Percentiles rank a stretch among this genome's conserved stretches.
Conservation (phyloP, 2,888 invertebrate genomes). For the Diarsia dahlii region DNA sequence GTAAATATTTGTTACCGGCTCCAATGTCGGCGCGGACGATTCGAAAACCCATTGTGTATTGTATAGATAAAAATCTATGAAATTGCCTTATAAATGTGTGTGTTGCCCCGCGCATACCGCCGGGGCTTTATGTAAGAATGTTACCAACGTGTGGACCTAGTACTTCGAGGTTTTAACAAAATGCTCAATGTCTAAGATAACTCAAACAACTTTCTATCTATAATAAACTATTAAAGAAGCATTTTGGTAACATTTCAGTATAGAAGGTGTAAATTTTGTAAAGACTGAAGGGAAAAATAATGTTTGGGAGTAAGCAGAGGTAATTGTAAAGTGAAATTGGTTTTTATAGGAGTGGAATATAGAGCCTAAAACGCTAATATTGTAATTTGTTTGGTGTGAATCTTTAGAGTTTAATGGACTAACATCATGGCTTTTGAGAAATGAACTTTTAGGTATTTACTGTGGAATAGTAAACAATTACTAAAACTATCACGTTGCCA, state of each 20-base stretch:
- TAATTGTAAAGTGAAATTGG: slow-evolving; percentile 71
- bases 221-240: slow-evolving; percentile 30
- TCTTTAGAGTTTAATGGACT: slow-evolving; percentile 38
- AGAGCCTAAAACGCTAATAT: slow-evolving; percentile 68
- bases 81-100: slow-evolving; percentile 82
- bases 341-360: slow-evolving; percentile 72
- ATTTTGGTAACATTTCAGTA: slow-evolving; percentile 55
- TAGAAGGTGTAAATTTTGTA: slow-evolving; percentile 70
- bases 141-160: slow-evolving; percentile 72
- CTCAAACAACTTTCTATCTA: slow-evolving; percentile 18
- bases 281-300: slow-evolving; percentile 81
- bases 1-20: slow-evolving; percentile 66
- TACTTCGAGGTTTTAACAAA: slow-evolving; percentile 52
- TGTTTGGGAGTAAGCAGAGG: slow-evolving; percentile 70
- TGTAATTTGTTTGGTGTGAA: slow-evolving; percentile 54
- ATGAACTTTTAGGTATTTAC: slow-evolving; percentile 8
- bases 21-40: slow-evolving; percentile 59
- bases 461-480: background rate
- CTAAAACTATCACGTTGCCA: background rate
- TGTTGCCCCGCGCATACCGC: slow-evolving; percentile 58
- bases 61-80: slow-evolving; percentile 75
- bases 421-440: slow-evolving; percentile 7
- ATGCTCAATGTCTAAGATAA: slow-evolving; percentile 49
- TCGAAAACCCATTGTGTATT: slow-evolving; percentile 66
- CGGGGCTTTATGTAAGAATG: slow-evolving; percentile 68